Evolutionary conservation across 1,140 invertebrate genomes (phyloP).

Genomic region (Lepidotrigona ventralis): DNA sequence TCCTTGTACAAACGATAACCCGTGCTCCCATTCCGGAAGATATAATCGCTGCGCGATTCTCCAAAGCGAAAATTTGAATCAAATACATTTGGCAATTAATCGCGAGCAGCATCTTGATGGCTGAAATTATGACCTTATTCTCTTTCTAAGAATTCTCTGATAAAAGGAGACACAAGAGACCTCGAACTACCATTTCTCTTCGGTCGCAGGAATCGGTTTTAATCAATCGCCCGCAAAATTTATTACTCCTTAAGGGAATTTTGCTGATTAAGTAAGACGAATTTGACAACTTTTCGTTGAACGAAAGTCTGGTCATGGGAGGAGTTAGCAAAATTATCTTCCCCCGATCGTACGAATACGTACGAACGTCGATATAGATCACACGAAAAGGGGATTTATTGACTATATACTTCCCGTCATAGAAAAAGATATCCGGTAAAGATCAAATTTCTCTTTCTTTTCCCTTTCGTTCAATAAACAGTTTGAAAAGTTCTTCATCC

Average conservation of each 20-base stretch:
- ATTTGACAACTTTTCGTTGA: background rate
- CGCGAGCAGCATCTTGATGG: no score
- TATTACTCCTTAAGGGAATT: conserved; percentile 1
- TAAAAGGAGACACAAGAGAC: no score
- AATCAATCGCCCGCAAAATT: conserved; percentile 4
- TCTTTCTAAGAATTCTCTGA: background rate
- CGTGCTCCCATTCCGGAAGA: background rate
- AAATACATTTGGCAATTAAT: background rate
- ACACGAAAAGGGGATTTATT: background rate
- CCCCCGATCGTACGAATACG: conserved; percentile 10
- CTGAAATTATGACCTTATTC: background rate
- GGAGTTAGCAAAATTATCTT: conserved; percentile 1
- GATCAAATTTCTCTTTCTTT: background rate
- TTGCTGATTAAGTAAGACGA: background rate
- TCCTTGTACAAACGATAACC: background rate
- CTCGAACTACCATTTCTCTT: conserved; percentile 18
- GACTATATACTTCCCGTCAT: background rate
- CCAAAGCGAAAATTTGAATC: background rate
- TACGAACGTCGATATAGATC: background rate
- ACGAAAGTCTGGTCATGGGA: background rate
- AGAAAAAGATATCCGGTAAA: background rate
- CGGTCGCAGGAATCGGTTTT: background rate
- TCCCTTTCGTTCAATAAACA: background rate
- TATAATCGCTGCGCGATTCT: background rate
- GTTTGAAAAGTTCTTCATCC: no score